Evolutionary conservation across 2,797 vertebrate species (phyloP).

Genomic region (Chiroxiphia lanceolata): DNA sequence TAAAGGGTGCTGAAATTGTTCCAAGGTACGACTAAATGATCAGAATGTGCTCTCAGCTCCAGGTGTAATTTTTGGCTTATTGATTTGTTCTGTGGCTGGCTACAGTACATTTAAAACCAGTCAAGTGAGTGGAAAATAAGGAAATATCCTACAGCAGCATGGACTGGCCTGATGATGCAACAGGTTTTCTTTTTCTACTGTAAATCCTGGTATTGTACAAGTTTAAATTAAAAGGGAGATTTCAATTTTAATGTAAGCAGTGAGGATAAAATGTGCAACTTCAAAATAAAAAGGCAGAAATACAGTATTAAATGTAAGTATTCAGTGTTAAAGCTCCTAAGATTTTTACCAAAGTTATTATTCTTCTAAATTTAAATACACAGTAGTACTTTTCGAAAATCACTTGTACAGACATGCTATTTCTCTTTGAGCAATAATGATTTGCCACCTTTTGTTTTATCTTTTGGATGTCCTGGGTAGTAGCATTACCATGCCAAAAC

Average conservation of each 20-base stretch:
- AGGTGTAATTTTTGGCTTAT: not conserved
- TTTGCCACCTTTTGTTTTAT: not conserved
- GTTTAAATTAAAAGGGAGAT: not conserved
- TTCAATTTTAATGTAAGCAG: not conserved
- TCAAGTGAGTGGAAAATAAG: not conserved
- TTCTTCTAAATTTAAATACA: not conserved
- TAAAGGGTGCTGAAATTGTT: not conserved
- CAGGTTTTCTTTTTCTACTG: not conserved
- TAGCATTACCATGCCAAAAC: not conserved
- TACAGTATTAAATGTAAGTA: not conserved
- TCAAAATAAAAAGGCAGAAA: not conserved
- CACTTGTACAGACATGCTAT: not conserved
- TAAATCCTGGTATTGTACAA: not conserved
- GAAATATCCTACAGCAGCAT: not conserved
- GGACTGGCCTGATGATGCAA: not conserved
- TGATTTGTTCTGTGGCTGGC: not conserved
- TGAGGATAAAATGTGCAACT: not conserved
- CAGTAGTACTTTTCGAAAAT: not conserved
- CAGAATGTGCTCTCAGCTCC: not conserved
- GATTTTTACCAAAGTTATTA: not conserved
- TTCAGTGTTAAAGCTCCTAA: not conserved
- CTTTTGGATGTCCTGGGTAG: not conserved
- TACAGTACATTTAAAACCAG: not conserved
- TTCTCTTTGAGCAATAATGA: not conserved
- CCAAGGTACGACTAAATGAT: not conserved